Evolutionary conservation across 2,888 invertebrate genomes (phyloP), one percentile per base, ranked within the genome.

Genomic region (Lochmaea capreae): DNA sequence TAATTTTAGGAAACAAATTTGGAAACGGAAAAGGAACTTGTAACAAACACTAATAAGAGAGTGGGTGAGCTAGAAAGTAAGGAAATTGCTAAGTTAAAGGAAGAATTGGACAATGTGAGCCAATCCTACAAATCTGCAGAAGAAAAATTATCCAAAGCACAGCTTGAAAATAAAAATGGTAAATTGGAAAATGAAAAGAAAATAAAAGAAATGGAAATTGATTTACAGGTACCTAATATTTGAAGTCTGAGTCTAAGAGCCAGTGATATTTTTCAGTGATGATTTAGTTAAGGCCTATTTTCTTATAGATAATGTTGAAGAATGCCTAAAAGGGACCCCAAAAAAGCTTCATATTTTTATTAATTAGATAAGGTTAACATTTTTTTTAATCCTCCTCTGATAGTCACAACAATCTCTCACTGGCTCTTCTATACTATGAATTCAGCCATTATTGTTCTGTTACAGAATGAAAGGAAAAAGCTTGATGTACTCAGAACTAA

Each of bases 111-210:
- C 79, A 67, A 83, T 1, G 72, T 81, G 33, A 79, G 78, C 70
- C 79, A 81, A 71, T 78, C 76, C 70, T 85, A 78, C 58, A 84
- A 83, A 65, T 81, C 78, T 70, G 66, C 84, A 18, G 86, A 86
- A 77, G 89, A 90, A 46, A 89, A 88, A 81, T 84, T 89, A 68
- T 93, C 92, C 78, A 92, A 93, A 80, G 87, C 91, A 49, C 92
- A 93, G 80, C 89, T 88, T 62, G 91, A 92, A 79, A 88, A 90
- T 74, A 90, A 90, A 85, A 87, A 88, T 81, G 92, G 93, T 78
- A 90, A 91, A 33, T 88, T 89, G 62, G 91, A 91, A 76, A 89
- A 92, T 87, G 92, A 93, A 83, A 90, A 89, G 62, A 93, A 92
- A 84, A 78, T 79, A 10, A 81, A 83, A 72, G 85, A 86, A 73